phyloP scores from a whole-genome alignment of 2,797 vertebrate species.

The Esox masquinongy region DNA sequence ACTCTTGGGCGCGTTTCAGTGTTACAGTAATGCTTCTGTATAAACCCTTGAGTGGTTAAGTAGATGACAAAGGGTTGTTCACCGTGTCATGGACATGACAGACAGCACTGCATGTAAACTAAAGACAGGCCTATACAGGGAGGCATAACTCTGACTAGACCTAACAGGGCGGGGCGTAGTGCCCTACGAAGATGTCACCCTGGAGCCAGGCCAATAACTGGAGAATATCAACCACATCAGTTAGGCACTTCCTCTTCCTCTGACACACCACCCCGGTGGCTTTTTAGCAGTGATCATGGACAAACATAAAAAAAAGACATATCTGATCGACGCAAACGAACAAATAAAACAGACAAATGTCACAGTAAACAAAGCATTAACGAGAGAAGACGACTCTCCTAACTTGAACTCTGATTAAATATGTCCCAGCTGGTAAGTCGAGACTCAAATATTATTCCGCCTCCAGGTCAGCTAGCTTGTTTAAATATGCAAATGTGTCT shows the following conservation, averaged over 20 bases:
- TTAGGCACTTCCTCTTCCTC: constrained; percentile 58
- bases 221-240: constrained; percentile 7
- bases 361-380: constrained; percentile 28
- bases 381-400: constrained; percentile 8
- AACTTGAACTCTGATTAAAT: not conserved
- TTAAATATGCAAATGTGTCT: constrained; percentile 33
- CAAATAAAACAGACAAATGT: constrained; percentile 31
- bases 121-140: not conserved
- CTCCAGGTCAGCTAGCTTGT: constrained; percentile 15
- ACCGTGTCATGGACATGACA: not conserved
- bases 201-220: not conserved
- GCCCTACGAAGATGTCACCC: not conserved
- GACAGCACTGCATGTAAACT: constrained; percentile 32
- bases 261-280: constrained; percentile 22
- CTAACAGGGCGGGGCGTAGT: not conserved
- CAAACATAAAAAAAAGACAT: constrained; percentile 16
- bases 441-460: not conserved
- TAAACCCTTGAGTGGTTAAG: not conserved
- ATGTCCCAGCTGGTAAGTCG: not conserved
- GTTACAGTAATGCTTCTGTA: constrained; percentile 4
- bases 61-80: not conserved
- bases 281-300: constrained; percentile 26
- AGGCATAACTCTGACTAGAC: not conserved
- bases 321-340: not conserved
- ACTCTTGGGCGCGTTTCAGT: constrained; percentile 21